These are phyloP conservation scores for Ophion slaviceki DNA, from an alignment of 2,888 invertebrate species.

Conservation along the genomic window DNA sequence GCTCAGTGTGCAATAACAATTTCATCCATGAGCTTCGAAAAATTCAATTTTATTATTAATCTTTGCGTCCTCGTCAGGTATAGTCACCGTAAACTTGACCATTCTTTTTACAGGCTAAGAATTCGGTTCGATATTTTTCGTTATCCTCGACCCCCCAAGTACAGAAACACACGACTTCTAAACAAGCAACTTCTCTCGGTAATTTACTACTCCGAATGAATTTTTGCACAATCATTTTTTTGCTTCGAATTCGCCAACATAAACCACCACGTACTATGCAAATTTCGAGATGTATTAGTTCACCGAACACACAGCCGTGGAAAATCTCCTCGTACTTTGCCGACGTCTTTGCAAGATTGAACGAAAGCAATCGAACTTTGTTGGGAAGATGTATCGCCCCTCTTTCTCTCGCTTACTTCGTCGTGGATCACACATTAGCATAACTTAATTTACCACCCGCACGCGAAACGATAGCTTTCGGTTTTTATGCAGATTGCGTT, in stretches of 20 bases:
- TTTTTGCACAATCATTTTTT: neutral
- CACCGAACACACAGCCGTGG: neutral
- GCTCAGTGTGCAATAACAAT: no score
- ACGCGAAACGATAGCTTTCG: constrained; percentile 7
- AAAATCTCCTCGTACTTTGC: constrained; percentile 9
- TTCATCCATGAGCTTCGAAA: no score
- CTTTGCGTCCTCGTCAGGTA: no score
- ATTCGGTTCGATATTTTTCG: neutral
- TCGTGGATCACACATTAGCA: constrained; percentile 45
- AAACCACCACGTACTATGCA: neutral
- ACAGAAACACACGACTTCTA: no score
- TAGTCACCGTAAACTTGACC: no score
- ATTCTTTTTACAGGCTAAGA: no score
- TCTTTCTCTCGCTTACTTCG: neutral
- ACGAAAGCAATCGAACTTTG: constrained; percentile 50
- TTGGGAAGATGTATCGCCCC: neutral
- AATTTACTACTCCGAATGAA: no score
- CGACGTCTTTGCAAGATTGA: constrained; percentile 15
- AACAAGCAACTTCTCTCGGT: no score
- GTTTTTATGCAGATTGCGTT: neutral
- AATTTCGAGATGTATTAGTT: neutral
- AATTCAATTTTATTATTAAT: no score
- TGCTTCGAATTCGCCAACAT: neutral
- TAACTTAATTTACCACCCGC: constrained; percentile 41
- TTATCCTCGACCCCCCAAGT: neutral